Conservation (phyloP, 2,888 invertebrate genomes). For the Plebejus melissa region DNA sequence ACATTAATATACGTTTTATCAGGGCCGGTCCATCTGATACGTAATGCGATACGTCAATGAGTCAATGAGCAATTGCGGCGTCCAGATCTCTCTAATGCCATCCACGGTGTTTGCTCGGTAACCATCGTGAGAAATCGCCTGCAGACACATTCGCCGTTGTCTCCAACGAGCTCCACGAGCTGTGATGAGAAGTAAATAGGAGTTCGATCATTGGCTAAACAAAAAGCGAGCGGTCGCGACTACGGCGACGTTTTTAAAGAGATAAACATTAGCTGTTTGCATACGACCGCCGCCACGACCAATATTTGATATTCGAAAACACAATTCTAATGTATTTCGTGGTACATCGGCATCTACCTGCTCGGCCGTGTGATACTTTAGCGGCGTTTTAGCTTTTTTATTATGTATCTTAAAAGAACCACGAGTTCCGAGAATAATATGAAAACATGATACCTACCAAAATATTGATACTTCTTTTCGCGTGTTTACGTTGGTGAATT, state of each 20-base stretch:
- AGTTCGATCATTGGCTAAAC: slow-evolving; percentile 74
- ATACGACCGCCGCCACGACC: slow-evolving; percentile 71
- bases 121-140: slow-evolving; percentile 59
- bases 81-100: slow-evolving; percentile 32
- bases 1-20: slow-evolving; percentile 75
- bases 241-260: slow-evolving; percentile 72
- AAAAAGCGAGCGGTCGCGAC: slow-evolving; percentile 70
- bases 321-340: slow-evolving; percentile 76
- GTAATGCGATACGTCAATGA: slow-evolving; percentile 53
- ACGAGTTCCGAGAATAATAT: neutral
- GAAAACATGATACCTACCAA: neutral
- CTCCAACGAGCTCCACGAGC: slow-evolving; percentile 46
- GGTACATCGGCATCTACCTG: slow-evolving; percentile 52
- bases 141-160: slow-evolving; percentile 56
- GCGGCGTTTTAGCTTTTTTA: slow-evolving; percentile 67
- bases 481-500: neutral
- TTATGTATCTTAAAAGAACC: slow-evolving; percentile 16
- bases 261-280: slow-evolving; percentile 76
- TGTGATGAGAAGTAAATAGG: slow-evolving; percentile 68
- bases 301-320: slow-evolving; percentile 78
- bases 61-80: slow-evolving; percentile 34
- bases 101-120: slow-evolving; percentile 14
- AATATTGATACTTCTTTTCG: neutral
- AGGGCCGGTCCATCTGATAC: slow-evolving; percentile 69
- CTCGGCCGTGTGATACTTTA: slow-evolving; percentile 61